These are phyloP conservation scores for Austrolebias charrua DNA, from an alignment of 2,797 vertebrate species.

Conservation along the genomic window DNA sequence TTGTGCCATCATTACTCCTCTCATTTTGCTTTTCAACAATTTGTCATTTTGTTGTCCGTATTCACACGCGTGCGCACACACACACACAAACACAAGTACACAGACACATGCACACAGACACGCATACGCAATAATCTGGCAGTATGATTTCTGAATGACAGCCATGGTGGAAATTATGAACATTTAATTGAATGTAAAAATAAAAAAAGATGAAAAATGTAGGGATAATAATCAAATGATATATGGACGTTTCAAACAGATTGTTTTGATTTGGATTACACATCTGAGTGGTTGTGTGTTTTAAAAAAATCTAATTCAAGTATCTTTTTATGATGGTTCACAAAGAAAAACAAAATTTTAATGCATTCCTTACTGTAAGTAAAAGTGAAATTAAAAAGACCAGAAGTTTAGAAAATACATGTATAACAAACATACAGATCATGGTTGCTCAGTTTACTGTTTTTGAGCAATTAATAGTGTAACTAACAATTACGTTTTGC, in stretches of 20 bases:
- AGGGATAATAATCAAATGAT: neutral
- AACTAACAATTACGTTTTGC: neutral
- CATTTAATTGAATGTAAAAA: constrained; percentile 1
- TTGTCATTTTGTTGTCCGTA: constrained; percentile 65
- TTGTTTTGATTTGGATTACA: neutral
- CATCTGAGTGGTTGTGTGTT: neutral
- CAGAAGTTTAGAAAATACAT: neutral
- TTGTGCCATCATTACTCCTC: constrained; percentile 77
- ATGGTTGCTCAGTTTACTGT: too few species aligned
- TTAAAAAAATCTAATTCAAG: neutral
- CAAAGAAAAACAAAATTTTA: too few species aligned
- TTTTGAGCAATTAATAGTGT: neutral
- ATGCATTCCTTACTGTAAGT: too few species aligned
- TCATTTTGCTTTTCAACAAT: constrained; percentile 70
- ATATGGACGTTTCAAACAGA: neutral
- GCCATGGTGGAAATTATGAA: constrained; percentile 15
- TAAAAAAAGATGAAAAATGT: neutral
- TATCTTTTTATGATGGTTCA: too few species aligned
- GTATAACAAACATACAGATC: neutral
- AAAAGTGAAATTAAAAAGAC: too few species aligned
- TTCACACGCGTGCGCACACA: constrained; percentile 43
- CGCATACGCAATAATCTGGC: constrained; percentile 23
- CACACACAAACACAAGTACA: constrained; percentile 15
- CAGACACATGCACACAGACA: constrained; percentile 18
- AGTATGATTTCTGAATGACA: constrained; percentile 14